Conservation (phyloP, 1,140 invertebrate species). For the Drosophila lacertosa region DNA sequence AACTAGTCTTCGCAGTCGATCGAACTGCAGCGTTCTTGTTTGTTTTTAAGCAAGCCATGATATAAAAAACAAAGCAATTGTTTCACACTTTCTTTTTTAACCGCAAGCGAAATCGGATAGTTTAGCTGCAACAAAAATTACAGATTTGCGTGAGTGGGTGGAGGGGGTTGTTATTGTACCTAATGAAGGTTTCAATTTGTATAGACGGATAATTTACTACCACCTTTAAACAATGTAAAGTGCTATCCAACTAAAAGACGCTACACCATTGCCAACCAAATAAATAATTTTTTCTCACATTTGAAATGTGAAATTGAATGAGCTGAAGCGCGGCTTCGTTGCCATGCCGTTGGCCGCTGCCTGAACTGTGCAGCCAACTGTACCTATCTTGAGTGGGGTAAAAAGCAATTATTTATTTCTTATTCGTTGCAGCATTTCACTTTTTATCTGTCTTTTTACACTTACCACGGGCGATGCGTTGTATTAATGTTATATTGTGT, state of each 20-base stretch:
- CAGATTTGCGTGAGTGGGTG: slow-evolving; percentile 12
- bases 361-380: slow-evolving; percentile 69
- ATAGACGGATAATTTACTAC: slow-evolving; percentile 8
- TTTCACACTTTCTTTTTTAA: slow-evolving; percentile 70
- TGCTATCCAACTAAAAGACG: neutral
- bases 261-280: slow-evolving; percentile 7
- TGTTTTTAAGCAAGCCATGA: no score
- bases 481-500: slow-evolving; percentile 60
- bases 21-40: no score
- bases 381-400: slow-evolving; percentile 47
- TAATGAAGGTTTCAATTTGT: slow-evolving; percentile 14
- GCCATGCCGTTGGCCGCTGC: slow-evolving; percentile 38
- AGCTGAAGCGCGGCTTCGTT: slow-evolving; percentile 49
- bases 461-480: slow-evolving; percentile 36
- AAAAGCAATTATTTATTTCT: slow-evolving; percentile 68
- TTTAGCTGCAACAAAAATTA: slow-evolving; percentile 17
- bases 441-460: slow-evolving; percentile 48
- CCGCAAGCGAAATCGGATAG: slow-evolving; percentile 56
- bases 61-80: slow-evolving; percentile 72
- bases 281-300: slow-evolving; percentile 44
- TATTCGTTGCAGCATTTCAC: slow-evolving; percentile 68
- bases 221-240: slow-evolving; percentile 10
- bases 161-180: slow-evolving; percentile 19
- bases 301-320: slow-evolving; percentile 48
- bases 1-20: no score